Evolutionary conservation across 2,888 invertebrate species (phyloP).

Genomic region (Molorchus minor): DNA sequence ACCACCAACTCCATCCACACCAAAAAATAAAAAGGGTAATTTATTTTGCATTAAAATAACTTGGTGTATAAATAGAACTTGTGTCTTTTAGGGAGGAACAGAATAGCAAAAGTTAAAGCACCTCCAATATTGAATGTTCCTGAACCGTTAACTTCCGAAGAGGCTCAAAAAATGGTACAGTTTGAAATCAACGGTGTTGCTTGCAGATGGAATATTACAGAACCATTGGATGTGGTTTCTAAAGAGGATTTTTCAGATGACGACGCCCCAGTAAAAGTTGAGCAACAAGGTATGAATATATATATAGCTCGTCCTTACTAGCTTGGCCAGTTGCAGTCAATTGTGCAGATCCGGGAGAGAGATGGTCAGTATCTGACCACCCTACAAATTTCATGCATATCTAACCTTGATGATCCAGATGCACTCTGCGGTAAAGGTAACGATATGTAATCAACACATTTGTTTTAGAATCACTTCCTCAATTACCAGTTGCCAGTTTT

Average conservation of each 20-base stretch:
- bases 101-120: conserved; percentile 47
- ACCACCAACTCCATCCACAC: conserved; percentile 67
- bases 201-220: conserved; percentile 65
- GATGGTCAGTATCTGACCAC: too few species aligned
- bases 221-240: conserved; percentile 75
- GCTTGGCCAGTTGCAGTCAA: too few species aligned
- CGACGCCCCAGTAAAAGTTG: conserved; percentile 63
- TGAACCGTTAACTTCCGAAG: conserved; percentile 82
- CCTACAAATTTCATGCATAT: too few species aligned
- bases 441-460: conserved; percentile 3
- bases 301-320: too few species aligned
- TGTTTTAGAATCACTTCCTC: conserved; percentile 16
- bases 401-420: too few species aligned
- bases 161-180: conserved; percentile 85
- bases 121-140: conserved; percentile 66
- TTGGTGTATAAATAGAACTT: too few species aligned
- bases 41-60: conserved; percentile 1
- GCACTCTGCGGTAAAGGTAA: too few species aligned
- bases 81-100: conserved; percentile 44
- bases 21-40: conserved; percentile 70
- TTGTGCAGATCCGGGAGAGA: too few species aligned
- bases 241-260: conserved; percentile 68
- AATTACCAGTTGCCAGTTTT: conserved; percentile 73
- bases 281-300: conserved; percentile 60
- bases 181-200: conserved; percentile 81